phyloP scores from a whole-genome alignment of 2,113 vertebrate genomes.

The Campylomormyrus numenius region DNA sequence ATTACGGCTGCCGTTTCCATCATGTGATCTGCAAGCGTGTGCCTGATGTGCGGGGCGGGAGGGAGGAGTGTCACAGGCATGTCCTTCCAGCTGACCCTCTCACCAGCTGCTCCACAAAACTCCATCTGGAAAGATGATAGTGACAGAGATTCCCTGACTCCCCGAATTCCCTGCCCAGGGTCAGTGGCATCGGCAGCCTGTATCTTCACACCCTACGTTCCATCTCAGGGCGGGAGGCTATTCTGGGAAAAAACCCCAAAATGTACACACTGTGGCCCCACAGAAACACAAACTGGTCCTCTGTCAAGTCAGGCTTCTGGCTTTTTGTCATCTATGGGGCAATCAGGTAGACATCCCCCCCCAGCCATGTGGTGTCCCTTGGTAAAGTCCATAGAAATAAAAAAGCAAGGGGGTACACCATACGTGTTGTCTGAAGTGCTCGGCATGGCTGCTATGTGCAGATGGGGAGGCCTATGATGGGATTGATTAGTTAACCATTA shows the following conservation, averaged over 20 bases:
- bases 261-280: background rate
- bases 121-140: constrained; percentile 5
- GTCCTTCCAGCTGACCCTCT: background rate
- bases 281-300: background rate
- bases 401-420: background rate
- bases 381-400: background rate
- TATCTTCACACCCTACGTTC: background rate
- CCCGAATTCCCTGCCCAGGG: background rate
- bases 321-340: background rate
- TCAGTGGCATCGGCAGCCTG: background rate
- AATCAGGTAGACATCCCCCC: background rate
- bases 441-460: background rate
- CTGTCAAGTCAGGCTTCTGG: background rate
- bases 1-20: background rate
- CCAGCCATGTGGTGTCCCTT: background rate
- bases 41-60: background rate
- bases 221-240: background rate
- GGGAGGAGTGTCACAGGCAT: background rate
- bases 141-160: background rate
- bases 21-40: background rate
- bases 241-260: background rate
- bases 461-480: background rate
- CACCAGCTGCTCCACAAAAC: background rate
- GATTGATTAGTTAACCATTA: background rate
- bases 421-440: background rate